Percentiles rank a stretch among this genome's conserved stretches.
Evolutionary conservation across 1,140 invertebrate genomes (phyloP).

Genomic region (Philaenus spumarius): DNA sequence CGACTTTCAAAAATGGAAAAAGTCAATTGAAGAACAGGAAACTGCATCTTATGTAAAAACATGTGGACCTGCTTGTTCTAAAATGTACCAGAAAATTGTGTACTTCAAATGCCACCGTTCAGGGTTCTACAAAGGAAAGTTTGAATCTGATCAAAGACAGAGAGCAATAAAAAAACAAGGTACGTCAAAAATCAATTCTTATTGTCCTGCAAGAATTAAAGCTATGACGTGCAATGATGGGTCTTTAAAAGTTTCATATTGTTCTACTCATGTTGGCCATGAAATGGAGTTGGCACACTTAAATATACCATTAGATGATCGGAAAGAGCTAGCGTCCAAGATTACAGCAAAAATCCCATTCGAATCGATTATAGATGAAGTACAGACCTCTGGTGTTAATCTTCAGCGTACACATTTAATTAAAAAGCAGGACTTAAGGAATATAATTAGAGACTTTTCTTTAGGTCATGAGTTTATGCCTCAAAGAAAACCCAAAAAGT

Average conservation of each 20-base stretch:
- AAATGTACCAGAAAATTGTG: too few species aligned
- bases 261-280: conserved; percentile 2
- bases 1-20: not conserved
- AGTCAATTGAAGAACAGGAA: not conserved
- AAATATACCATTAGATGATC: not conserved
- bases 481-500: too few species aligned
- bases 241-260: not conserved
- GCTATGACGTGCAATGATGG: not conserved
- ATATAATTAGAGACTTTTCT: not conserved
- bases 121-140: not conserved
- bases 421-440: conserved; percentile 3
- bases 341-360: not conserved
- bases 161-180: conserved; percentile 6
- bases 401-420: not conserved
- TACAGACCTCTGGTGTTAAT: not conserved
- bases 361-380: not conserved
- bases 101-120: not conserved
- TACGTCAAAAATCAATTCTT: not conserved
- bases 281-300: conserved; percentile 2
- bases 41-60: not conserved
- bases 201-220: conserved; percentile 2
- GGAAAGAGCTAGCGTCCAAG: not conserved
- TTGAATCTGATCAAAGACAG: not conserved
- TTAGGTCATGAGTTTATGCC: not conserved
- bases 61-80: not conserved